Conservation (phyloP, 92 coral and sea anemone genomes). For the Zoanthus solanderi region DNA sequence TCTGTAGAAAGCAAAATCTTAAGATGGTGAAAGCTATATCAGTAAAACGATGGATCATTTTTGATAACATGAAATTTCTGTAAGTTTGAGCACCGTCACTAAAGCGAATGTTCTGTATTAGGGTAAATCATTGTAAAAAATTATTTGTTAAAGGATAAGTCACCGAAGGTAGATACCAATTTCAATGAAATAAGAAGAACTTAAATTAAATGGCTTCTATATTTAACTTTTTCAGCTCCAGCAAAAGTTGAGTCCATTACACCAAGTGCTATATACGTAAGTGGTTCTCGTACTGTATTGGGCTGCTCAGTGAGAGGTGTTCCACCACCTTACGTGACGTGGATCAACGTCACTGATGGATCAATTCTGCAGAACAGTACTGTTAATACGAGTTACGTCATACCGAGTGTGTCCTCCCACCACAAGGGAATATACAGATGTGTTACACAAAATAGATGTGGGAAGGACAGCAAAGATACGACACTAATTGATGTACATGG, state of each 20-base stretch:
- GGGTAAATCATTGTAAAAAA: no score
- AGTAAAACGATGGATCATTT: no score
- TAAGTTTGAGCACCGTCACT: no score
- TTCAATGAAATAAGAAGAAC: no score
- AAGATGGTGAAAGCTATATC: no score
- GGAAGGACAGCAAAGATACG: not conserved
- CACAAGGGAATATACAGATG: constrained; percentile 35
- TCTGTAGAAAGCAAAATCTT: no score
- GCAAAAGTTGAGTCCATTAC: not conserved
- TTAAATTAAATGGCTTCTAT: no score
- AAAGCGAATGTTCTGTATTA: no score
- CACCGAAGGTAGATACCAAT: no score
- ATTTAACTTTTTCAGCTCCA: not conserved
- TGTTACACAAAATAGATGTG: constrained; percentile 16
- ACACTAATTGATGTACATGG: not conserved
- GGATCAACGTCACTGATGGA: constrained; percentile 35
- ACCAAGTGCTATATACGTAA: not conserved
- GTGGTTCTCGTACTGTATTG: not conserved
- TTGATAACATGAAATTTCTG: no score
- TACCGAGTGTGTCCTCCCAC: constrained; percentile 14
- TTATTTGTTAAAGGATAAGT: no score
- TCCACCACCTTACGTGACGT: constrained; percentile 23
- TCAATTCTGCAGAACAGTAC: constrained; percentile 21
- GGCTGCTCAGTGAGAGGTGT: constrained; percentile 8
- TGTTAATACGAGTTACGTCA: constrained; percentile 11